These are phyloP conservation scores for Lordiphosa andalusiaca DNA, from an alignment of 2,888 invertebrate genomes.

Conservation along the genomic window DNA sequence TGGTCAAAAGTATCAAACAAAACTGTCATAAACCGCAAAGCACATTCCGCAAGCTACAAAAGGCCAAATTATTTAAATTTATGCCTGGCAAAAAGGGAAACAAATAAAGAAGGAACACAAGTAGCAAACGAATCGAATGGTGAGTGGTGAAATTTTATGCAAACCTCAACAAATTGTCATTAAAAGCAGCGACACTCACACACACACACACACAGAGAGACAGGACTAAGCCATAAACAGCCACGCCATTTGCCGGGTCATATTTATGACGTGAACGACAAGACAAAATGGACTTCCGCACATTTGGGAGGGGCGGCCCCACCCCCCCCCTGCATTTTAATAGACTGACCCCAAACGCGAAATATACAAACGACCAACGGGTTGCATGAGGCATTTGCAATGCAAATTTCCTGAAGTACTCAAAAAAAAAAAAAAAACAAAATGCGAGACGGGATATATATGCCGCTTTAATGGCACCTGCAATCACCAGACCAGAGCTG, in stretches of 20 bases:
- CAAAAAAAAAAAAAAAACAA: slow-evolving; percentile 40
- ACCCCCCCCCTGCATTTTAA: slow-evolving; percentile 70
- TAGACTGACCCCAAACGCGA: slow-evolving; percentile 73
- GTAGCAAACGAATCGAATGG: slow-evolving; percentile 9
- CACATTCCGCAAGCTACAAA: slow-evolving; percentile 28
- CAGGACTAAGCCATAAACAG: slow-evolving; percentile 56
- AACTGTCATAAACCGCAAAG: slow-evolving; percentile 20
- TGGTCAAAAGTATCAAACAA: slow-evolving; percentile 7
- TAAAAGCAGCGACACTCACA: slow-evolving; percentile 52
- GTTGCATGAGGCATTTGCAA: slow-evolving; percentile 52
- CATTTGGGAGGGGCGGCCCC: slow-evolving; percentile 19
- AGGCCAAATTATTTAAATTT: slow-evolving; percentile 69
- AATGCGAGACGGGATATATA: slow-evolving; percentile 28
- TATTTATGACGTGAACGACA: slow-evolving; percentile 75
- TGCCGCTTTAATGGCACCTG: slow-evolving; percentile 74
- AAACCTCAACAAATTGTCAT: slow-evolving; percentile 71
- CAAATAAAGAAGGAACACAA: slow-evolving; percentile 14
- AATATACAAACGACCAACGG: slow-evolving; percentile 38
- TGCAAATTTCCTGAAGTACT: slow-evolving; percentile 69
- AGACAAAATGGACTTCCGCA: slow-evolving; percentile 75
- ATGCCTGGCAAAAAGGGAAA: slow-evolving; percentile 42
- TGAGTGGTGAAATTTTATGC: slow-evolving; percentile 63
- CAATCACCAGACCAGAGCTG: slow-evolving; percentile 13
- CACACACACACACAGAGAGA: slow-evolving; percentile 8
- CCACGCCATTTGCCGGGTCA: slow-evolving; percentile 61